A percentile compares a stretch with the other conserved stretches of the same genome.
Conservation (phyloP, 2,113 vertebrate genomes). For the Calidris pygmaea region DNA sequence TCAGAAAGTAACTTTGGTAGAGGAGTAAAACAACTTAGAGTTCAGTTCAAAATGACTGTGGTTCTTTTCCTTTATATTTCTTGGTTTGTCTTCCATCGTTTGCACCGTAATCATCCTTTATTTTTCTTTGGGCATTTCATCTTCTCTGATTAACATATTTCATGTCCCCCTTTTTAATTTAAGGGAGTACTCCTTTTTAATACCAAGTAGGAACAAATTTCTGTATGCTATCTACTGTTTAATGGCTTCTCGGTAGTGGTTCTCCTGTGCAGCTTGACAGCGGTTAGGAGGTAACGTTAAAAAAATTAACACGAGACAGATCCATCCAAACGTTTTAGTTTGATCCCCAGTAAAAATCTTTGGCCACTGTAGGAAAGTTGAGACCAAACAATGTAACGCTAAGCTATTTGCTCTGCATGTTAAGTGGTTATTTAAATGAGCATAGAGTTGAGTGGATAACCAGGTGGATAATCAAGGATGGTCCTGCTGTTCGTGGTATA, state of each 20-base stretch:
- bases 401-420: neutral
- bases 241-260: neutral
- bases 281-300: neutral
- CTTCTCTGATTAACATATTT: rapidly evolving
- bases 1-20: neutral
- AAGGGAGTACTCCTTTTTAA: neutral
- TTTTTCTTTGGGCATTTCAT: neutral
- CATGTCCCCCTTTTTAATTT: neutral
- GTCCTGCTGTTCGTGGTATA: neutral
- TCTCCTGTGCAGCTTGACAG: neutral
- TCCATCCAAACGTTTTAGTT: neutral
- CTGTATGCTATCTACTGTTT: neutral
- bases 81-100: neutral
- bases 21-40: neutral
- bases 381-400: neutral
- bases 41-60: neutral
- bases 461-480: neutral
- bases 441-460: neutral
- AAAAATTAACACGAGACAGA: neutral
- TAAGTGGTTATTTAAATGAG: neutral
- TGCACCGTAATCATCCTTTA: neutral
- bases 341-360: neutral
- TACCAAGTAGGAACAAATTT: neutral
- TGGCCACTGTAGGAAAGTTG: neutral
- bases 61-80: neutral